phyloP scores from a whole-genome alignment of 2,113 vertebrate genomes.

The Crotalus horridus region DNA sequence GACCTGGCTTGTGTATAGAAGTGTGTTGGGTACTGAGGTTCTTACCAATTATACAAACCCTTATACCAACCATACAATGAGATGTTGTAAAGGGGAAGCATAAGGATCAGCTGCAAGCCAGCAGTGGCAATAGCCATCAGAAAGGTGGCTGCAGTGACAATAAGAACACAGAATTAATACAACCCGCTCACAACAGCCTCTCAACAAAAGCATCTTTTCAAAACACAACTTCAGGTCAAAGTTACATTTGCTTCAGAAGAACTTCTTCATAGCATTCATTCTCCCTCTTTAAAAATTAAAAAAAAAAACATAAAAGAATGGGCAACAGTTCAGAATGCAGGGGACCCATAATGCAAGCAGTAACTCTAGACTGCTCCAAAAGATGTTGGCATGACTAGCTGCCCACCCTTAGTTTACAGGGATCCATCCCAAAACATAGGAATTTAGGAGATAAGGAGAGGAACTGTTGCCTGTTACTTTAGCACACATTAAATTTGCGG shows the following conservation, averaged over 20 bases:
- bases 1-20: constrained; percentile 36
- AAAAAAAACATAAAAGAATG: constrained; percentile 43
- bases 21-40: constrained; percentile 55
- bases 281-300: constrained; percentile 15
- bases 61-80: constrained; percentile 99
- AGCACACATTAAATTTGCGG: background rate
- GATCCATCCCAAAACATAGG: background rate
- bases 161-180: constrained; percentile 99
- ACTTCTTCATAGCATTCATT: constrained; percentile 31
- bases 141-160: constrained; percentile 99
- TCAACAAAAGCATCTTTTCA: constrained; percentile 38
- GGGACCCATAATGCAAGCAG: background rate
- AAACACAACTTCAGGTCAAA: constrained; percentile 37
- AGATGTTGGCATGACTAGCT: background rate
- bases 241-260: constrained; percentile 29
- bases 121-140: constrained; percentile 95
- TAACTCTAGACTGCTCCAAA: background rate
- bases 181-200: constrained; percentile 65
- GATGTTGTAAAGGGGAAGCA: constrained; percentile 98
- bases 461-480: constrained; percentile 30
- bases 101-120: constrained; percentile 99
- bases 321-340: constrained; percentile 24
- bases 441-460: constrained; percentile 20
- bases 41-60: constrained; percentile 99
- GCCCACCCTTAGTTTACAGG: background rate